Evolutionary conservation across 2,113 vertebrate genomes (phyloP).

Genomic region (Podarcis raffonei): DNA sequence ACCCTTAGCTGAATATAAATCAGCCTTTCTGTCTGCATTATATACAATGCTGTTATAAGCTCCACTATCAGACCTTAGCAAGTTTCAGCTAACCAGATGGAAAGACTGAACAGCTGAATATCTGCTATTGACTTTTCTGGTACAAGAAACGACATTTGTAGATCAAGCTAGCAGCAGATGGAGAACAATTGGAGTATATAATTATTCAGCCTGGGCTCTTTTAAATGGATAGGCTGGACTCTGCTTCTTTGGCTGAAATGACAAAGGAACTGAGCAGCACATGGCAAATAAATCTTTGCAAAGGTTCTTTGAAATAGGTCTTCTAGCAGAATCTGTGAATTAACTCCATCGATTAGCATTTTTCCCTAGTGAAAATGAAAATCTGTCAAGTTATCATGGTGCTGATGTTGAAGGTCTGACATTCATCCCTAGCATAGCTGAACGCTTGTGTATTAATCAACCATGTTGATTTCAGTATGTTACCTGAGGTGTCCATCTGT

Average conservation of each 20-base stretch:
- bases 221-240: conserved; percentile 56
- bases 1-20: not conserved
- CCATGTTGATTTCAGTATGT: conserved; percentile 62
- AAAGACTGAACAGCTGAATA: conserved; percentile 60
- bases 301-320: conserved; percentile 48
- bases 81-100: conserved; percentile 51
- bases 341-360: conserved; percentile 42
- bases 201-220: conserved; percentile 57
- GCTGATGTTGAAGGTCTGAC: conserved; percentile 51
- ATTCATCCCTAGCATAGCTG: conserved; percentile 56
- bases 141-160: conserved; percentile 70
- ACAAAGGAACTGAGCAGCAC: conserved; percentile 43
- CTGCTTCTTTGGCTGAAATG: conserved; percentile 57
- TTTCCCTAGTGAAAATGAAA: conserved; percentile 40
- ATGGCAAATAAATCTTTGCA: conserved; percentile 40
- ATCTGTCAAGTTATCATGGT: conserved; percentile 40
- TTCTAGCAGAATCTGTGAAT: conserved; percentile 32
- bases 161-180: conserved; percentile 65
- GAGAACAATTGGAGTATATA: conserved; percentile 68
- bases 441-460: conserved; percentile 62
- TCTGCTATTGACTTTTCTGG: conserved; percentile 62
- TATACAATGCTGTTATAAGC: not conserved
- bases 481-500: conserved; percentile 69
- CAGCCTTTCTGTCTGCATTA: not conserved
- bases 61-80: conserved; percentile 21